These are phyloP conservation scores for Xanthia icteritia DNA, from an alignment of 2,888 invertebrate genomes.

Conservation along the genomic window DNA sequence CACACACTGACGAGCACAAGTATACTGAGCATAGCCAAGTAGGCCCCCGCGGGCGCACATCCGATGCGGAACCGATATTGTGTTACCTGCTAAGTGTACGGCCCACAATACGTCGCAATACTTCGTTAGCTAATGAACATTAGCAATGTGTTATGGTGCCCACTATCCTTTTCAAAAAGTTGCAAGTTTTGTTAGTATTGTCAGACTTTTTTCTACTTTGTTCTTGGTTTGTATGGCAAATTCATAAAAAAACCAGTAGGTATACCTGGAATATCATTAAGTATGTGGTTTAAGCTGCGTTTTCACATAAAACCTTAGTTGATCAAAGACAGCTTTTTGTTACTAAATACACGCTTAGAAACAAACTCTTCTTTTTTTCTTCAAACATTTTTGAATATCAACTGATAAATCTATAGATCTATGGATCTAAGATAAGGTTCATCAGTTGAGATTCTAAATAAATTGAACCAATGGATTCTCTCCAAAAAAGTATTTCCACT, in stretches of 20 bases:
- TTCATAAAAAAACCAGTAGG: neutral
- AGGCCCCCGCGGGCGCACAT: conserved; percentile 62
- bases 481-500: conserved; percentile 66
- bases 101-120: conserved; percentile 35
- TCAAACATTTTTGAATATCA: neutral
- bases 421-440: too few relatives aligned
- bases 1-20: conserved; percentile 66
- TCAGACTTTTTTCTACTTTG: neutral
- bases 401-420: too few relatives aligned
- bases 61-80: conserved; percentile 73
- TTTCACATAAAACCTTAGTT: neutral
- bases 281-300: neutral
- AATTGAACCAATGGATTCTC: conserved; percentile 64
- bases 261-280: neutral
- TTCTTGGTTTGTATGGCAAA: neutral
- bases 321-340: neutral
- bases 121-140: conserved; percentile 33
- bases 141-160: neutral
- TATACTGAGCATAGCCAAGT: conserved; percentile 71
- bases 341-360: neutral
- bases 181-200: neutral
- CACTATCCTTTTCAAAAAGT: neutral
- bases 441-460: conserved; percentile 21
- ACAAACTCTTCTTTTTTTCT: neutral
- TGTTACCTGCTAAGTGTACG: conserved; percentile 64